These are phyloP conservation scores for Hemibates koningsi DNA, from an alignment of 2,113 vertebrate species.

Conservation along the genomic window DNA sequence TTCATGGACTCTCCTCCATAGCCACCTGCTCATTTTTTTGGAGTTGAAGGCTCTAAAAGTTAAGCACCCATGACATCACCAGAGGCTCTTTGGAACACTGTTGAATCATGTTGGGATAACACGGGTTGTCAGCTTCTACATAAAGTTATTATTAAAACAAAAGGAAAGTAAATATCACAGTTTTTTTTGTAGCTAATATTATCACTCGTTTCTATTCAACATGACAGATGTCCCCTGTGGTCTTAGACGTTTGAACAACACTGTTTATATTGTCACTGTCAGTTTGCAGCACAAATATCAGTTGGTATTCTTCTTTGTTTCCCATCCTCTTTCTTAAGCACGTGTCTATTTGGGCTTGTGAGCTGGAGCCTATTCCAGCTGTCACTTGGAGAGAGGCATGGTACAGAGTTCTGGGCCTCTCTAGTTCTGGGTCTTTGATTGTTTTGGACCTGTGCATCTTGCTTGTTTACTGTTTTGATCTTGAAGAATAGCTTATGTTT, in stretches of 20 bases:
- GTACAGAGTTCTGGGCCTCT: background rate
- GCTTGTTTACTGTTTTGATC: background rate
- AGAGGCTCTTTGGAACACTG: background rate
- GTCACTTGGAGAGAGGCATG: background rate
- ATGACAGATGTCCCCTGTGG: background rate
- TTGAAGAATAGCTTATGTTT: no score
- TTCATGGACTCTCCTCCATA: background rate
- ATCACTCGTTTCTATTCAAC: background rate
- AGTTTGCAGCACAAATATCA: background rate
- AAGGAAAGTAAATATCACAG: background rate
- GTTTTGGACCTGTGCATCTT: background rate
- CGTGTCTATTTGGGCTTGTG: no score
- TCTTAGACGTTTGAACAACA: background rate
- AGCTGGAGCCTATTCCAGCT: background rate
- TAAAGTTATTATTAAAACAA: background rate
- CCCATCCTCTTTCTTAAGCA: no score
- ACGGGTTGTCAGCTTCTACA: background rate
- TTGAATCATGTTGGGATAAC: background rate
- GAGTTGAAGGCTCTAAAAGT: background rate
- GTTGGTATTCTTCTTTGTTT: background rate
- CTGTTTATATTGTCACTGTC: background rate
- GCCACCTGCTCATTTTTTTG: background rate
- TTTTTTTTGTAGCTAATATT: background rate
- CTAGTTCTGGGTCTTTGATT: background rate
- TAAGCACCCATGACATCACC: background rate